Conservation (phyloP, 2,113 vertebrate species). For the Pelodiscus sinensis region DNA sequence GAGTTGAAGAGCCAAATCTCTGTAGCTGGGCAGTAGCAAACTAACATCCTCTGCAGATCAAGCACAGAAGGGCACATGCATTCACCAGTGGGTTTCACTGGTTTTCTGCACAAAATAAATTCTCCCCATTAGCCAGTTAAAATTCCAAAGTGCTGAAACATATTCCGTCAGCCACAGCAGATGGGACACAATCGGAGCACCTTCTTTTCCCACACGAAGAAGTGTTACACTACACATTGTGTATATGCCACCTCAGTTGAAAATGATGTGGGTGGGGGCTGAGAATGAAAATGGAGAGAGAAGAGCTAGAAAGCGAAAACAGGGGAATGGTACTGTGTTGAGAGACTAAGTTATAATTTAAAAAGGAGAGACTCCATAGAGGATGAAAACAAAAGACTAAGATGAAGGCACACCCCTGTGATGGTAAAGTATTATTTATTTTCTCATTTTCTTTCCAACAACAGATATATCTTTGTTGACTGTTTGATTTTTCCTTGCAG, state of each 20-base stretch:
- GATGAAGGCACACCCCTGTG: too few species aligned
- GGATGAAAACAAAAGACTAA: background rate
- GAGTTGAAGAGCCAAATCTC: background rate
- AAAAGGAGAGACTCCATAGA: background rate
- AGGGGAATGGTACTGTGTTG: background rate
- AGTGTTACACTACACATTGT: background rate
- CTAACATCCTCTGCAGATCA: background rate
- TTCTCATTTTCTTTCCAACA: background rate
- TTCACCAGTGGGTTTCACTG: background rate
- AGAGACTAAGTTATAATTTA: background rate
- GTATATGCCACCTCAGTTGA: background rate
- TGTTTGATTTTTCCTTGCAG: conserved; percentile 68
- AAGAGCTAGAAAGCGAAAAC: background rate
- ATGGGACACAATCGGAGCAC: background rate
- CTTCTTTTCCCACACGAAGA: background rate
- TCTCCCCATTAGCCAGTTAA: background rate
- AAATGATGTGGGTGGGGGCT: background rate
- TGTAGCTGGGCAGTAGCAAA: background rate
- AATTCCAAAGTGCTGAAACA: background rate
- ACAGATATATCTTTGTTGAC: background rate
- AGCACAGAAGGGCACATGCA: background rate
- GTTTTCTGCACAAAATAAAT: background rate
- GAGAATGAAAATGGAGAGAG: background rate
- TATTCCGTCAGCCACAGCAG: background rate
- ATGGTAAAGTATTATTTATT: background rate